Conservation (phyloP, 1,140 invertebrate species). For the Ephestia elutella region DNA sequence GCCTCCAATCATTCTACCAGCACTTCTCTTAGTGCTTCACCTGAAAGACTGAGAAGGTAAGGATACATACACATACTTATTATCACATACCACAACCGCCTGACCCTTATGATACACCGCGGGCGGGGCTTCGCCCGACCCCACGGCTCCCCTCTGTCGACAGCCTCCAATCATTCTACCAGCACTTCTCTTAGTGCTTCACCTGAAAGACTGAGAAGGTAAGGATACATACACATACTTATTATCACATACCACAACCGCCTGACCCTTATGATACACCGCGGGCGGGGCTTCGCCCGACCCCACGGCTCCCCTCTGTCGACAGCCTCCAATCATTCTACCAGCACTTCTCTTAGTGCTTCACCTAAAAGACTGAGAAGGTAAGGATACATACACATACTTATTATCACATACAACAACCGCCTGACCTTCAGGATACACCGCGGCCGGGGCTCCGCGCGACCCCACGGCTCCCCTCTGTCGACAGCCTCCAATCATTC, state of each 20-base stretch:
- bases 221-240: slow-evolving; percentile 10
- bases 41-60: slow-evolving; percentile 67
- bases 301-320: slow-evolving; percentile 76
- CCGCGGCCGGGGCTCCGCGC: slow-evolving; percentile 76
- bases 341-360: slow-evolving; percentile 74
- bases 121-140: slow-evolving; percentile 74
- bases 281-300: slow-evolving; percentile 76
- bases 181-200: slow-evolving; percentile 75
- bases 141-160: slow-evolving; percentile 76
- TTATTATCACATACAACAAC: slow-evolving; percentile 86
- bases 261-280: slow-evolving; percentile 92
- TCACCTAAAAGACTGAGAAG: slow-evolving; percentile 73
- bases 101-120: slow-evolving; percentile 93
- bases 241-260: slow-evolving; percentile 91
- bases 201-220: slow-evolving; percentile 70
- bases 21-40: slow-evolving; percentile 75
- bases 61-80: neutral
- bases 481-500: slow-evolving; percentile 77
- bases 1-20: slow-evolving; percentile 76
- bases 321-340: slow-evolving; percentile 76
- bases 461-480: slow-evolving; percentile 74
- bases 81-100: slow-evolving; percentile 90
- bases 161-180: slow-evolving; percentile 75
- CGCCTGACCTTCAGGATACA: slow-evolving; percentile 94
- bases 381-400: slow-evolving; percentile 18